Base-by-base conservation (phyloP, 2,888 invertebrate genomes). In the Congeria kusceri region DNA sequence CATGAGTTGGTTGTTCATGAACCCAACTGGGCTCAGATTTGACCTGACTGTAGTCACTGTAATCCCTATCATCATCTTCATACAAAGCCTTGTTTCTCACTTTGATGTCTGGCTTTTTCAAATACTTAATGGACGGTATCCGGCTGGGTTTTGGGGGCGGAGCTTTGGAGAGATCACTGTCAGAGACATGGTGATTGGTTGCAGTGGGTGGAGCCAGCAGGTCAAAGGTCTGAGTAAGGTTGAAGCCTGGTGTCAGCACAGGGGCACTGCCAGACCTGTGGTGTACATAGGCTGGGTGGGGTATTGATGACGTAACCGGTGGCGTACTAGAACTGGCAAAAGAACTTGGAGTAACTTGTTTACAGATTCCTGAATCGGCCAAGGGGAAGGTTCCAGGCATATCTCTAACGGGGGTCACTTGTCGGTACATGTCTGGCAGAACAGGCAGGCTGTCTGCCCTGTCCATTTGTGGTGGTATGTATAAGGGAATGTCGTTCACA, bases 81-180 rank as follows among this genome's bases (percentile, higher is more conserved):
- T 90, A 91, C 39, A 91, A 62, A 13, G 80, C 86, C 46, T 78
- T 81, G 71, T 92, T 92, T 13, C 92, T 79, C 5, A 92, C 87
- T 9, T 77, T 66, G 15, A 93, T 87, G 15, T 85, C 63, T 4
- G 93, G 93, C 29, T 88, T 81, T 32, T 88, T 79, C 59, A 89
- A 87, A 79, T 91, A 91, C 74, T 91, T 92, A 53, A 93, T 86
- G 3, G 93, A 93, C 3, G 94, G 94, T 39, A 94, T 89, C 57
- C 94, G 91, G 86, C 94, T 94, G 25, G 94, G 94, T 88, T 94
- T 94, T 39, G 93, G 93, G 7, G 93, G 93, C 3, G 93, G 90
- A 15, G 89, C 83, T 77, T 90, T 91, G 39, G 85, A 84, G 23
- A 92, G 84, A 67, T 88, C 83, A 72, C 90, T 88, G 56, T 92